These are phyloP conservation scores for Agrotis ipsilon DNA, from an alignment of 2,888 invertebrate genomes.

Conservation along the genomic window DNA sequence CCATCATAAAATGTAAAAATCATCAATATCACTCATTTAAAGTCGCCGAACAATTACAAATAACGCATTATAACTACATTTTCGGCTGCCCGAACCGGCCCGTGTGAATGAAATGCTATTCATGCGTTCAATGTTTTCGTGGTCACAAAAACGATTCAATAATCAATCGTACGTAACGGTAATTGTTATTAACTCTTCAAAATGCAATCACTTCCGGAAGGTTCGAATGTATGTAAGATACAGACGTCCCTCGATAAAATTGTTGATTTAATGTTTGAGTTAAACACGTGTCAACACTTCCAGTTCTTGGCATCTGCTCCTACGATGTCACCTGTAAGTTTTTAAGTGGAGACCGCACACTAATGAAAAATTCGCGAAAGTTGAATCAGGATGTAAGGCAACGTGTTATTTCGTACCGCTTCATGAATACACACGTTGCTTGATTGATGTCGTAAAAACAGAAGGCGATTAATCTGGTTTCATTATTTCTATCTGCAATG, in stretches of 20 bases:
- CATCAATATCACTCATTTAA: conserved; percentile 80
- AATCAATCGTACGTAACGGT: conserved; percentile 74
- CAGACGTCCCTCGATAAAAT: conserved; percentile 53
- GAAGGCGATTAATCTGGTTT: conserved; percentile 13
- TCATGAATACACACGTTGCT: conserved; percentile 56
- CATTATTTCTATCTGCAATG: conserved; percentile 9
- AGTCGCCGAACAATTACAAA: conserved; percentile 79
- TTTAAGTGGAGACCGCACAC: conserved; percentile 59
- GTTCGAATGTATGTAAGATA: conserved; percentile 36
- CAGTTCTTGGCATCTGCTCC: conserved; percentile 71
- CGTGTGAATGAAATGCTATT: conserved; percentile 77
- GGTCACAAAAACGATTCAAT: conserved; percentile 61
- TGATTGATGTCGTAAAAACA: conserved; percentile 46
- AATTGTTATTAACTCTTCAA: conserved; percentile 65
- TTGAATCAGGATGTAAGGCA: conserved; percentile 50
- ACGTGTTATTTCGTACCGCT: conserved; percentile 56
- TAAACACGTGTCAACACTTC: conserved; percentile 71
- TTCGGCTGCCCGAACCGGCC: conserved; percentile 67
- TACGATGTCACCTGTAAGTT: conserved; percentile 64
- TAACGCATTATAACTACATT: conserved; percentile 68
- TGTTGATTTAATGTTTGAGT: conserved; percentile 60
- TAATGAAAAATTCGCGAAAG: conserved; percentile 65
- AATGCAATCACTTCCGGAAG: conserved; percentile 50
- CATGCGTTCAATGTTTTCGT: conserved; percentile 64
- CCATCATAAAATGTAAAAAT: conserved; percentile 88